These are phyloP conservation scores for Anabacerthia variegaticeps DNA, from an alignment of 2,797 vertebrate genomes.

Conservation along the genomic window DNA sequence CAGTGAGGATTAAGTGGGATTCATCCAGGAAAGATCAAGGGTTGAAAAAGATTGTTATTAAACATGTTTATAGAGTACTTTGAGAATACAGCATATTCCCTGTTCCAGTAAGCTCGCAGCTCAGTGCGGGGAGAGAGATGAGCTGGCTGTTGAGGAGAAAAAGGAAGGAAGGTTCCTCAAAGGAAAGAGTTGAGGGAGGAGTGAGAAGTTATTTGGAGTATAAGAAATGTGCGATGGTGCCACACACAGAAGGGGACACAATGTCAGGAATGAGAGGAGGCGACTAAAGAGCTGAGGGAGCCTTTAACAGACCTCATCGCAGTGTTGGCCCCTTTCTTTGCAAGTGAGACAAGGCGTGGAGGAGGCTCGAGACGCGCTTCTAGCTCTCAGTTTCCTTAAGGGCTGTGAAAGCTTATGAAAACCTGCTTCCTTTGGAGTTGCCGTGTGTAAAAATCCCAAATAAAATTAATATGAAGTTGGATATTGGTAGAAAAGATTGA, in stretches of 20 bases:
- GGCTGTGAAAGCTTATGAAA: slow-evolving; percentile 49
- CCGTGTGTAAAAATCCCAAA: slow-evolving; percentile 6
- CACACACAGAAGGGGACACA: not conserved
- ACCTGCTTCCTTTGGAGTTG: slow-evolving; percentile 10
- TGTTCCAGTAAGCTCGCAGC: not conserved
- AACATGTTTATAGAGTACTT: slow-evolving; percentile 45
- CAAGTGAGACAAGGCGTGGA: slow-evolving; percentile 40
- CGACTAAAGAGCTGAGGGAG: slow-evolving; percentile 62
- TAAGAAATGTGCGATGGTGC: slow-evolving; percentile 42
- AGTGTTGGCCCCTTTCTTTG: slow-evolving; percentile 46
- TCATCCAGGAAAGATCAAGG: slow-evolving; percentile 64
- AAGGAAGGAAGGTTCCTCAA: slow-evolving; percentile 7
- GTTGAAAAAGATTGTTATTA: slow-evolving; percentile 63
- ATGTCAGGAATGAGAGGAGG: slow-evolving; percentile 63
- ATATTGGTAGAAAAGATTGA: not conserved
- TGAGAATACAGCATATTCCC: not conserved
- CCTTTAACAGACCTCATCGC: slow-evolving; percentile 66
- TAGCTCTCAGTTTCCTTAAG: slow-evolving; percentile 40
- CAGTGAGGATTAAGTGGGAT: slow-evolving; percentile 54
- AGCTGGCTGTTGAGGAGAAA: slow-evolving; percentile 1
- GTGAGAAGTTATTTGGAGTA: slow-evolving; percentile 61
- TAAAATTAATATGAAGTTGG: not conserved
- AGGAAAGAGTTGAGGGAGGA: slow-evolving; percentile 41
- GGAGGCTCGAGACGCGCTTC: slow-evolving; percentile 64
- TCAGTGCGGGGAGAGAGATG: not conserved